Conservation (phyloP, 1,140 invertebrate genomes). For the Leucophenga varia region DNA sequence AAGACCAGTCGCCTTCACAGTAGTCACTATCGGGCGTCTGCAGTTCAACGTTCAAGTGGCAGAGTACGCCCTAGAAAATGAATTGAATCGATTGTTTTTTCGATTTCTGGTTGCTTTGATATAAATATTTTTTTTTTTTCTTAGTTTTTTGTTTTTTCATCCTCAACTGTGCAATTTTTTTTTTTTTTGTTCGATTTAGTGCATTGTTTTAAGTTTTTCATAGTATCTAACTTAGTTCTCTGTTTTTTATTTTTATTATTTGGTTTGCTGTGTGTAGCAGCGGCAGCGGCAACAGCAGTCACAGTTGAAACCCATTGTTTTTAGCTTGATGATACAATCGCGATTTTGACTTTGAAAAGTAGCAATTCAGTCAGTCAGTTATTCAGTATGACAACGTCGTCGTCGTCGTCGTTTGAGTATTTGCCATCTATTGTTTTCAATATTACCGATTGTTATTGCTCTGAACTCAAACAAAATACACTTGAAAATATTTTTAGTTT, state of each 20-base stretch:
- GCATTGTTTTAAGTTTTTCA: no score
- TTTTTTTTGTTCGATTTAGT: no score
- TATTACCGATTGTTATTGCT: conserved; percentile 42
- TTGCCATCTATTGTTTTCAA: conserved; percentile 40
- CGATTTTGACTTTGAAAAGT: conserved; percentile 53
- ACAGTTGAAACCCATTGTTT: conserved; percentile 13
- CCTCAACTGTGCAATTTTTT: no score
- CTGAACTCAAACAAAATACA: conserved; percentile 44
- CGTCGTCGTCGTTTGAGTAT: conserved; percentile 6
- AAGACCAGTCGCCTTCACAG: conserved; percentile 33
- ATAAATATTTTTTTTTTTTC: no score
- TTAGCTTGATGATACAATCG: conserved; percentile 49
- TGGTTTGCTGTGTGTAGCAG: background rate
- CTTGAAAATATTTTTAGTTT: conserved; percentile 29
- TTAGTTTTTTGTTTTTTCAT: no score
- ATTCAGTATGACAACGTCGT: background rate
- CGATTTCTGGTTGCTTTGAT: conserved; percentile 7
- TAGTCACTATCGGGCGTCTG: conserved; percentile 56
- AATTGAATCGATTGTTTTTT: conserved; percentile 56
- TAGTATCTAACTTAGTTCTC: no score
- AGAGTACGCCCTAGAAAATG: conserved; percentile 54
- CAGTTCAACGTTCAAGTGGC: conserved; percentile 57
- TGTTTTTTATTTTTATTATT: no score
- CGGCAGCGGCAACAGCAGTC: conserved; percentile 8
- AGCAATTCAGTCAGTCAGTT: conserved; percentile 16